phyloP scores from a whole-genome alignment of 2,797 vertebrate genomes.

The Takifugu ocellatus region DNA sequence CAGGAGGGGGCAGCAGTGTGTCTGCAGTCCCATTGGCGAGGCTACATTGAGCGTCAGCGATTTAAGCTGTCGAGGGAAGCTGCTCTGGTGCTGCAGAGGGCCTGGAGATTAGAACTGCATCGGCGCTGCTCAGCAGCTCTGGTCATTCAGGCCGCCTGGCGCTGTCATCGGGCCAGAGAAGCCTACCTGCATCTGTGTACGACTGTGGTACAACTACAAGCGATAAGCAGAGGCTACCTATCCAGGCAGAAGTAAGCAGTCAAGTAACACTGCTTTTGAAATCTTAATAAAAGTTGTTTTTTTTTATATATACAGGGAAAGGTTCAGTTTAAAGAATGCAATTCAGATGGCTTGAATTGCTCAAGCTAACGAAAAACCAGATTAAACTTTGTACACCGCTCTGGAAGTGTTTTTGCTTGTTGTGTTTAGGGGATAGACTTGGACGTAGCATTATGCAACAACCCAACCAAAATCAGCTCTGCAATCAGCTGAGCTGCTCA shows the following conservation, averaged over 20 bases:
- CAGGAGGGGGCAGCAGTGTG: constrained; percentile 75
- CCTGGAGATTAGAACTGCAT: constrained; percentile 75
- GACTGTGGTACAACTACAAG: constrained; percentile 78
- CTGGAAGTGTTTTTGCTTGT: constrained; percentile 39
- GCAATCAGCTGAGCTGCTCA: constrained; percentile 55
- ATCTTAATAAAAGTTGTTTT: background rate
- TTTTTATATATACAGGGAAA: background rate
- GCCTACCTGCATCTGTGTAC: constrained; percentile 65
- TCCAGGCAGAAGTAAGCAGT: constrained; percentile 81
- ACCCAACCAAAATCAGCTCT: constrained; percentile 56
- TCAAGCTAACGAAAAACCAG: constrained; percentile 38
- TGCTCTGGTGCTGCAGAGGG: constrained; percentile 83
- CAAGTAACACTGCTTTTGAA: background rate
- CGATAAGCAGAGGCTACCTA: constrained; percentile 78
- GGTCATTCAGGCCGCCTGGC: constrained; percentile 87
- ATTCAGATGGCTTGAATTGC: constrained; percentile 2
- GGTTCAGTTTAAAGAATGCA: background rate
- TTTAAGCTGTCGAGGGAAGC: constrained; percentile 80
- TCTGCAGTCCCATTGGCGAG: constrained; percentile 88
- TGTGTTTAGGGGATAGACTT: constrained; percentile 36
- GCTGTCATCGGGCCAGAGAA: constrained; percentile 72
- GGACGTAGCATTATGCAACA: constrained; percentile 53
- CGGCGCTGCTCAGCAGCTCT: constrained; percentile 74
- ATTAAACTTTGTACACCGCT: constrained; percentile 54
- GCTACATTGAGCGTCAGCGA: constrained; percentile 75